These are phyloP conservation scores for Poeciliopsis gracilis DNA, from an alignment of 2,797 vertebrate species.

Conservation along the genomic window DNA sequence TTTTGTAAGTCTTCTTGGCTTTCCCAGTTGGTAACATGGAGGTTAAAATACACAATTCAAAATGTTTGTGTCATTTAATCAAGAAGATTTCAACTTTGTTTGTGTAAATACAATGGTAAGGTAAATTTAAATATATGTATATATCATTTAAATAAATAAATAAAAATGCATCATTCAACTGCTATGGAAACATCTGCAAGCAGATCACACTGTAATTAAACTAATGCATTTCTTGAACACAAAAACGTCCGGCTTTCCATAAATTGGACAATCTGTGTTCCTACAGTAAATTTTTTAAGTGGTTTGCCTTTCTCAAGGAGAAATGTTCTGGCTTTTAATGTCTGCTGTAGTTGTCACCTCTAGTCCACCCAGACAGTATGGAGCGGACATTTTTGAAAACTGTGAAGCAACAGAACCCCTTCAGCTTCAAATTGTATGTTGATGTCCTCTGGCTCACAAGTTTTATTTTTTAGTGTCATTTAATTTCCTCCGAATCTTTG, in stretches of 20 bases:
- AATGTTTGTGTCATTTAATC: too few relatives aligned
- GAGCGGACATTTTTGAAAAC: neutral
- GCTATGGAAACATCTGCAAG: neutral
- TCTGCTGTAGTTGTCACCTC: neutral
- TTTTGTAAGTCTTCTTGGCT: too few relatives aligned
- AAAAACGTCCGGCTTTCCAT: neutral
- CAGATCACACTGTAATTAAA: neutral
- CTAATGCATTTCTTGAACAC: neutral
- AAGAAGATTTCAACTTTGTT: too few relatives aligned
- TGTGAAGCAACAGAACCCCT: neutral
- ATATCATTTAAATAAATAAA: neutral
- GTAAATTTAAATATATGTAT: too few relatives aligned
- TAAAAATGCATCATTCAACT: too few relatives aligned
- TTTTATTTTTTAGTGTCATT: neutral
- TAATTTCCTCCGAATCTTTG: neutral
- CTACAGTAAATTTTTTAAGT: neutral
- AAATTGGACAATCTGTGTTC: neutral
- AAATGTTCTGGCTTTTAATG: neutral
- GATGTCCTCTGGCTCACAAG: neutral
- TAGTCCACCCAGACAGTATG: neutral
- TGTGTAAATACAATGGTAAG: too few relatives aligned
- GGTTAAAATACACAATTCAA: too few relatives aligned
- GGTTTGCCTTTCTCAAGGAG: neutral
- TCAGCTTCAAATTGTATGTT: neutral
- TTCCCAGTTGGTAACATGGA: too few relatives aligned